Conservation (phyloP, 1,140 invertebrate genomes). For the Polypedilum vanderplanki region DNA sequence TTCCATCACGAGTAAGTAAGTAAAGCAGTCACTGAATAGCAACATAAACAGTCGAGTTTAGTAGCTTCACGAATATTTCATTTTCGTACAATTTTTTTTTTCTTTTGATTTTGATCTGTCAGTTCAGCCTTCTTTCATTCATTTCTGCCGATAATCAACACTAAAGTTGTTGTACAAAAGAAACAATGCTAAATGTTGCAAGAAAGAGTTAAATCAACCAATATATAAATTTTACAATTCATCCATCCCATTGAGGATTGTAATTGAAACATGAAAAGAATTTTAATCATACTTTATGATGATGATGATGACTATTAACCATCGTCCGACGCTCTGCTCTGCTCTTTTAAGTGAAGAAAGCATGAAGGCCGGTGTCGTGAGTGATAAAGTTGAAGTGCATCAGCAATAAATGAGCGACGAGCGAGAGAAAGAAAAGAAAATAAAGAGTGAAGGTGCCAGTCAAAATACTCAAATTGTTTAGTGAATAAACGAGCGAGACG, state of each 20-base stretch:
- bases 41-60: not conserved
- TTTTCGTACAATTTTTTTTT: too few species aligned
- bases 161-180: too few species aligned
- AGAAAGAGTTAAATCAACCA: too few species aligned
- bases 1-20: constrained; percentile 20
- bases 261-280: constrained; percentile 19
- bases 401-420: not conserved
- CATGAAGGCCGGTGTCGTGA: constrained; percentile 1
- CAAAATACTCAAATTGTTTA: constrained; percentile 6
- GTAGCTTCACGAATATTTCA: not conserved
- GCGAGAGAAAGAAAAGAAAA: too few species aligned
- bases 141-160: too few species aligned
- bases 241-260: not conserved
- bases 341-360: not conserved
- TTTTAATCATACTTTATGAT: constrained; percentile 14
- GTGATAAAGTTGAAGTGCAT: not conserved
- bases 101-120: too few species aligned
- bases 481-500: constrained; percentile 7
- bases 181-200: too few species aligned
- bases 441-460: not conserved
- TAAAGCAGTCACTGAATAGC: not conserved
- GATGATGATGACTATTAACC: not conserved
- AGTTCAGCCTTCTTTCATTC: too few species aligned
- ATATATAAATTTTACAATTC: too few species aligned
- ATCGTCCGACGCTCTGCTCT: too few species aligned